Evolutionary conservation across 2,113 vertebrate species (phyloP).

Genomic region (Piaya cayana): DNA sequence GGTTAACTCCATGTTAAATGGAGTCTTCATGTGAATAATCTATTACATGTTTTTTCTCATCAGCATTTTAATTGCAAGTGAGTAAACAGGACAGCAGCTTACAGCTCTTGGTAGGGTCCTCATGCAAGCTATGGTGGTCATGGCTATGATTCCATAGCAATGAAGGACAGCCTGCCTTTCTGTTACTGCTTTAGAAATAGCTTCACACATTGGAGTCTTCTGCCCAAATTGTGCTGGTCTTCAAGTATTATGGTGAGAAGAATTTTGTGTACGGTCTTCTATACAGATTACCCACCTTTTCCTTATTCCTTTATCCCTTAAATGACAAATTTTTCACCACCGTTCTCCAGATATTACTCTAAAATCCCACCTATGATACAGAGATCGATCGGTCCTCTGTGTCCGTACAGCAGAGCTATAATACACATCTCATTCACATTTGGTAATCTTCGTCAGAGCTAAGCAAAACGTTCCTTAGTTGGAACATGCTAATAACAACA

Average conservation of each 20-base stretch:
- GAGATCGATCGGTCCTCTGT: not conserved
- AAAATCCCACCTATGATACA: not conserved
- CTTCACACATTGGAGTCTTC: not conserved
- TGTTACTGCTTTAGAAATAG: not conserved
- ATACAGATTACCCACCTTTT: not conserved
- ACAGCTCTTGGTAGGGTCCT: not conserved
- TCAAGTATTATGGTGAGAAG: not conserved
- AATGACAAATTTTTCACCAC: not conserved
- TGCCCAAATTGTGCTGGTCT: not conserved
- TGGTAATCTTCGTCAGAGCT: not conserved
- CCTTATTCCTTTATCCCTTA: not conserved
- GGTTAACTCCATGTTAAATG: constrained; percentile 9
- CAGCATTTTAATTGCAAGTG: not conserved
- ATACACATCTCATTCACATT: not conserved
- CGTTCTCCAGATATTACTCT: not conserved
- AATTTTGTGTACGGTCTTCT: not conserved
- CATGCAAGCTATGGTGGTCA: not conserved
- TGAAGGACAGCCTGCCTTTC: not conserved
- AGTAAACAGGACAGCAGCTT: constrained; percentile 8
- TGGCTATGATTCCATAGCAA: not conserved
- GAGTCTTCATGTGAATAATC: constrained; percentile 2
- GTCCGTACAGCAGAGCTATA: not conserved
- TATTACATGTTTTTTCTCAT: not conserved
- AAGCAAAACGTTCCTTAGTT: not conserved
- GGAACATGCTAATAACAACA: not conserved